Percentiles rank a stretch among this genome's conserved stretches.
Evolutionary conservation across 2,113 vertebrate species (phyloP).

Genomic region (Sinosuthora webbiana): DNA sequence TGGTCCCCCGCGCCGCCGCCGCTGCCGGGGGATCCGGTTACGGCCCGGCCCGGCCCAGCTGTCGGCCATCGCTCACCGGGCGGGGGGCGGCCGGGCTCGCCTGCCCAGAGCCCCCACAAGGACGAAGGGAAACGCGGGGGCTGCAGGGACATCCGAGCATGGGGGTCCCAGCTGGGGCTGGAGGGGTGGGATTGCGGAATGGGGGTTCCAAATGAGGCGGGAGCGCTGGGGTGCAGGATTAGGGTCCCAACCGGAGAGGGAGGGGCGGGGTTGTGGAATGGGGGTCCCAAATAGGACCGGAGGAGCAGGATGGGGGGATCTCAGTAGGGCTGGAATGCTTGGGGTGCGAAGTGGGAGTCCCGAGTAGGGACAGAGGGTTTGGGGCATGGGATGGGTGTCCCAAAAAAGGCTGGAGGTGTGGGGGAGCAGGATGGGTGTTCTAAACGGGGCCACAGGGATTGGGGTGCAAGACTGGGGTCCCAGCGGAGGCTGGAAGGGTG

Average conservation of each 20-base stretch:
- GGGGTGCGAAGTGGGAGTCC: not conserved
- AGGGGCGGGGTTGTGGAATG: rapidly evolving
- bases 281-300: too few species aligned
- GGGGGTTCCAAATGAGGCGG: not conserved
- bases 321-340: not conserved
- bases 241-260: not conserved
- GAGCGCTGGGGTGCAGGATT: not conserved
- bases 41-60: constrained; percentile 8
- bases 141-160: too few species aligned
- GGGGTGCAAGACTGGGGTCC: too few species aligned
- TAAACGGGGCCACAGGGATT: not conserved
- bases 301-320: not conserved
- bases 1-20: not conserved
- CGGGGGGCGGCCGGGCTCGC: not conserved
- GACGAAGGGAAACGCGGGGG: not conserved
- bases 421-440: not conserved
- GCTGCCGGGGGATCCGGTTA: not conserved
- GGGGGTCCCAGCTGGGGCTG: not conserved
- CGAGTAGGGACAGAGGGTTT: not conserved
- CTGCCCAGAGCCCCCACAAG: not conserved
- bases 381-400: too few species aligned
- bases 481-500: not conserved
- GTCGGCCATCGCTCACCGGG: constrained; percentile 8
- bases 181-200: not conserved
- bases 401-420: not conserved